Evolutionary conservation across 2,113 vertebrate genomes (phyloP).

Genomic region (Columbina picui): DNA sequence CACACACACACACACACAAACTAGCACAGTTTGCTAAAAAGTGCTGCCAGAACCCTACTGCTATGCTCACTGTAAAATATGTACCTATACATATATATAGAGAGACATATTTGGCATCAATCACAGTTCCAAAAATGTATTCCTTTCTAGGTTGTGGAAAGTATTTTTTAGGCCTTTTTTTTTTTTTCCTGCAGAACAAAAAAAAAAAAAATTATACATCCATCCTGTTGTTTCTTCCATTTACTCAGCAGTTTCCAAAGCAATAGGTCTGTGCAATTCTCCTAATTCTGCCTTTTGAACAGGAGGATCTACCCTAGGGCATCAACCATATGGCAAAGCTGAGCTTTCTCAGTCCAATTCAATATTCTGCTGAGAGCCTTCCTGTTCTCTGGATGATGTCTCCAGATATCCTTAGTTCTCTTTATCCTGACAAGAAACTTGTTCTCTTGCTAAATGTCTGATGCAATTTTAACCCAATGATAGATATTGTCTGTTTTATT

Average conservation of each 20-base stretch:
- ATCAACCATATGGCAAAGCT: neutral
- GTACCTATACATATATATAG: neutral
- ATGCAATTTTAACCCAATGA: neutral
- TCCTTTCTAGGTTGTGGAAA: neutral
- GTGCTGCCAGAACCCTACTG: neutral
- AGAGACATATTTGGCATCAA: neutral
- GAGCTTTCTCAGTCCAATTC: neutral
- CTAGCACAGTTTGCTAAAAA: neutral
- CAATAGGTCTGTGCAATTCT: neutral
- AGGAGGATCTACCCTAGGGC: neutral
- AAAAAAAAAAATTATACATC: neutral
- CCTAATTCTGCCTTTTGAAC: neutral
- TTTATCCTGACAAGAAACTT: neutral
- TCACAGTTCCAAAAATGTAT: neutral
- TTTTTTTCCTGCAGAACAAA: neutral
- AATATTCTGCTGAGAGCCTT: neutral
- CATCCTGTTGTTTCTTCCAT: neutral
- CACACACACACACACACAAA: neutral
- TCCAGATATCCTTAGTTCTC: neutral
- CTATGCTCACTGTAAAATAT: neutral
- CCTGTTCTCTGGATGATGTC: neutral
- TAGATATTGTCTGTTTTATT: neutral
- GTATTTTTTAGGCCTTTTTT: neutral
- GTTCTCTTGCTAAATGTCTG: neutral
- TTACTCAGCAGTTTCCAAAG: constrained; percentile 17